Percentiles rank a stretch among this genome's conserved stretches.
phyloP scores from a whole-genome alignment of 2,113 vertebrate genomes.

The Ageneiosus marmoratus region DNA sequence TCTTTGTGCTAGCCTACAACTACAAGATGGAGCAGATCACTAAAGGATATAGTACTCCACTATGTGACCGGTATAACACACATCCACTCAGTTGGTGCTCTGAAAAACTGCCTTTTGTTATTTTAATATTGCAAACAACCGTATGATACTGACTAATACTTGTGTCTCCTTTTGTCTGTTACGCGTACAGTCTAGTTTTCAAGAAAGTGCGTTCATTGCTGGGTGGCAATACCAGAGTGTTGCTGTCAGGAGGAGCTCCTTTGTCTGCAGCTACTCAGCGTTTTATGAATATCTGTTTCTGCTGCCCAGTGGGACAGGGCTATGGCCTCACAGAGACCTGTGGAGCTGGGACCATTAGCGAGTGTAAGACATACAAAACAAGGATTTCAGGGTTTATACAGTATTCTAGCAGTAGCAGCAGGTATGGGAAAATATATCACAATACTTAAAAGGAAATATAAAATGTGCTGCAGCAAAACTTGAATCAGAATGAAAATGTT shows the following conservation, averaged over 20 bases:
- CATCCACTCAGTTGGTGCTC: background rate
- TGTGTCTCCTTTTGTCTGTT: constrained; percentile 15
- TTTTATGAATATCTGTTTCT: constrained; percentile 99
- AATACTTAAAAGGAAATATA: background rate
- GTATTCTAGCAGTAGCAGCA: background rate
- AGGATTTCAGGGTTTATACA: background rate
- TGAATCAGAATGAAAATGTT: background rate
- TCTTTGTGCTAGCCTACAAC: constrained; percentile 96
- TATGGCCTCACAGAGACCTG: constrained; percentile 94
- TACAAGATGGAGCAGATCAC: constrained; percentile 99
- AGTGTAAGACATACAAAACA: constrained; percentile 72
- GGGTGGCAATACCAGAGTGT: constrained; percentile 85
- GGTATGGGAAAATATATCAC: background rate
- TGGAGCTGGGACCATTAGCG: constrained; percentile 90
- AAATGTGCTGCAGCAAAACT: background rate
- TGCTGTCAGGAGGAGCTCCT: constrained; percentile 92
- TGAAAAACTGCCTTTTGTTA: background rate
- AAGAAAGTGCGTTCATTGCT: constrained; percentile 86
- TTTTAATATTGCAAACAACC: background rate
- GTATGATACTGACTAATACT: background rate
- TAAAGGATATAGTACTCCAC: constrained; percentile 85
- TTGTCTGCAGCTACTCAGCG: constrained; percentile 91
- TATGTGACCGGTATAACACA: constrained; percentile 84
- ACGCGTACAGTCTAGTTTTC: constrained; percentile 83
- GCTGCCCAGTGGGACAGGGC: constrained; percentile 95